phyloP scores from a whole-genome alignment of 2,113 vertebrate species.

The Neolamprologus variostigma region DNA sequence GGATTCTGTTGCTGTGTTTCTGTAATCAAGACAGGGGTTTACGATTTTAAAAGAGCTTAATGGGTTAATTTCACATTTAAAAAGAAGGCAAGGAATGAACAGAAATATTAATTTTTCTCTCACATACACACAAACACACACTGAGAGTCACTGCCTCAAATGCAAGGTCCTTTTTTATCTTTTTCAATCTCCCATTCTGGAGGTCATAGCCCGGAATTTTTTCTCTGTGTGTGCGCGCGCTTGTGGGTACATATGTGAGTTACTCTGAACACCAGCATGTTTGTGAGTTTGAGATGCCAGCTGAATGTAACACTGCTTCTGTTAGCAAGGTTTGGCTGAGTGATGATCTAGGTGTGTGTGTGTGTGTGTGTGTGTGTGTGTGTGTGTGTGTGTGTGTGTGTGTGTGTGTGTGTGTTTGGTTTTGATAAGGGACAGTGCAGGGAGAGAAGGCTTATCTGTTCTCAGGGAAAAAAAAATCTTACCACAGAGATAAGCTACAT shows the following conservation, averaged over 20 bases:
- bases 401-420: not conserved
- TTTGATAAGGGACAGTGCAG: constrained; percentile 23
- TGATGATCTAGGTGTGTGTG: not conserved
- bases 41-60: not conserved
- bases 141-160: not conserved
- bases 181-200: not conserved
- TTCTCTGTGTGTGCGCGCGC: not conserved
- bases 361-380: not conserved
- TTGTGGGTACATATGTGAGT: not conserved
- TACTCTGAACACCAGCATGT: not conserved
- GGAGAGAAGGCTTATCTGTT: constrained; percentile 19
- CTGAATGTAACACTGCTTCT: not conserved
- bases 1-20: constrained; percentile 13
- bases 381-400: no score
- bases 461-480: not conserved
- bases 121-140: not conserved
- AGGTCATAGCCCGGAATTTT: not conserved
- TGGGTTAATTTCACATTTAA: constrained; percentile 23
- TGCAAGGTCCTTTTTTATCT: not conserved
- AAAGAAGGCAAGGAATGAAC: not conserved
- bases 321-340: not conserved
- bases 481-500: constrained; percentile 16
- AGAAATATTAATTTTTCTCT: constrained; percentile 18
- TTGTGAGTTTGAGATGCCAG: not conserved
- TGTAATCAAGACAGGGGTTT: not conserved